phyloP scores from a whole-genome alignment of 2,113 vertebrate genomes.

The mouse (Mus musculus) region GRCm39 chr9:116747001-116747500 shows the following conservation, averaged over 20 bases:
- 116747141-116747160: neutral
- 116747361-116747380: constrained; percentile 48
- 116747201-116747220: constrained; percentile 62
- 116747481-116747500: constrained; percentile 58
- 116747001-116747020: neutral
- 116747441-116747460: neutral
- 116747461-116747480: constrained; percentile 53
- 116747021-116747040: neutral
- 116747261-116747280: neutral
- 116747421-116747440: constrained; percentile 55
- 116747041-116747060: neutral
- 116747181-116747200: neutral
- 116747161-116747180: constrained; percentile 34
- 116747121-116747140: constrained; percentile 36
- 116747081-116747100: neutral
- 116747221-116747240: constrained; percentile 55
- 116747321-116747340: constrained; percentile 51
- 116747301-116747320: neutral
- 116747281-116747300: neutral
- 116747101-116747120: neutral
- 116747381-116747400: neutral
- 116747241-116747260: constrained; percentile 41
- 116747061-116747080: neutral
- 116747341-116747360: neutral
- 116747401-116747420: neutral